phyloP scores from a whole-genome alignment of 2,888 invertebrate genomes.

The Teinopalpus imperialis region DNA sequence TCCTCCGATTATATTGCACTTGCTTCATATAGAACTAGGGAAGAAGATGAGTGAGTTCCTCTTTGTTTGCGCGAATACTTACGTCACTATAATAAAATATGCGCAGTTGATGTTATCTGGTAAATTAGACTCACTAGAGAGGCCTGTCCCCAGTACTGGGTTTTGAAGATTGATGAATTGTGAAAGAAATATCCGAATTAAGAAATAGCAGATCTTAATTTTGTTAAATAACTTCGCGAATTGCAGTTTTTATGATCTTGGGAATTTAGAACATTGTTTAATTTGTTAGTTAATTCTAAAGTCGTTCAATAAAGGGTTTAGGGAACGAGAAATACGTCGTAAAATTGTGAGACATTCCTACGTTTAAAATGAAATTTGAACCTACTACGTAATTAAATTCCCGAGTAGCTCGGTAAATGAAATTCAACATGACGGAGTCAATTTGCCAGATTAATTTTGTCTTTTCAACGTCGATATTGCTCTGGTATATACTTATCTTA shows the following conservation, averaged over 20 bases:
- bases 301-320: not conserved
- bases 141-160: too few species aligned
- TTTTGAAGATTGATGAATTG: too few species aligned
- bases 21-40: too few species aligned
- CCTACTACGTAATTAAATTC: constrained; percentile 21
- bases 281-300: constrained; percentile 8
- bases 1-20: too few species aligned
- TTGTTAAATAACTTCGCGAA: too few species aligned
- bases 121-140: too few species aligned
- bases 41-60: too few species aligned
- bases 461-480: constrained; percentile 4
- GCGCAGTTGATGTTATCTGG: too few species aligned
- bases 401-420: constrained; percentile 6
- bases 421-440: constrained; percentile 16
- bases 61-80: too few species aligned
- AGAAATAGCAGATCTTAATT: too few species aligned
- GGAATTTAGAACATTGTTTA: not conserved
- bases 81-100: too few species aligned
- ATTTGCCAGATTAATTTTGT: constrained; percentile 21
- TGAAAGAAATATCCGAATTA: too few species aligned
- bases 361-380: constrained; percentile 14
- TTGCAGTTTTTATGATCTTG: not conserved
- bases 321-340: constrained; percentile 1
- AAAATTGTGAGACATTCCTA: constrained; percentile 9
- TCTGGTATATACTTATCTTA: not conserved